Evolutionary conservation across 2,888 invertebrate species (phyloP), one percentile per base, ranked within the genome.

Genomic region (Scaptodrosophila latifasciaeformis): DNA sequence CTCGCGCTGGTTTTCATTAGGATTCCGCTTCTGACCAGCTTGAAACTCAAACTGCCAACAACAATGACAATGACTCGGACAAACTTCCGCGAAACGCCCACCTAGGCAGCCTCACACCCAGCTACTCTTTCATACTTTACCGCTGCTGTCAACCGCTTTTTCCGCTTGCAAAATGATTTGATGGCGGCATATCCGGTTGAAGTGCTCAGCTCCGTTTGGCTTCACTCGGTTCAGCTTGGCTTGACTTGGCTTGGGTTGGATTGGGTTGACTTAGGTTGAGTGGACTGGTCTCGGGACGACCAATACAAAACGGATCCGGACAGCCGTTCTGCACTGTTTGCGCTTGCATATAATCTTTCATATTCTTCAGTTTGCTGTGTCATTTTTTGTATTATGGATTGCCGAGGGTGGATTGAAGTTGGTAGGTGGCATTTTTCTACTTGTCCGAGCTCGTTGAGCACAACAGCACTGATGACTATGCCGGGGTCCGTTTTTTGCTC

Each of bases 151-250:
- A 66, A 79, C 80, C 75, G 63, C 59, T 67, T 65, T 81, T 80
- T 82, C 82, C 79, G 76, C 76, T 69, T 54, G 79, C 67, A 77
- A 82, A 82, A 78, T 82, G 71, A 80, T 82, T 82, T 82, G 79
- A 82, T 82, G 81, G 53, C 79, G 57, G 71, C 75, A 64, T 57
- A 71, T 82, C 82, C 82, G 69, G 52, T 67, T 49, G 49, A 61
- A 64, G 65, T 65, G 61, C 49, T 44, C 51, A n/a, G n/a, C n/a
- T n/a, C n/a, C n/a, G n/a, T n/a, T n/a, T n/a, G n/a, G n/a, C n/a
- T n/a, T n/a, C n/a, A n/a, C n/a, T n/a, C n/a, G n/a, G n/a, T n/a
- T n/a, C n/a, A n/a, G n/a, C n/a, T n/a, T n/a, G n/a, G n/a, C n/a
- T n/a, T n/a, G n/a, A n/a, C n/a, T n/a, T n/a, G n/a, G n/a, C n/a